Base-by-base conservation (phyloP, 2,797 vertebrate species). In the Melanotaenia trifasciata region DNA sequence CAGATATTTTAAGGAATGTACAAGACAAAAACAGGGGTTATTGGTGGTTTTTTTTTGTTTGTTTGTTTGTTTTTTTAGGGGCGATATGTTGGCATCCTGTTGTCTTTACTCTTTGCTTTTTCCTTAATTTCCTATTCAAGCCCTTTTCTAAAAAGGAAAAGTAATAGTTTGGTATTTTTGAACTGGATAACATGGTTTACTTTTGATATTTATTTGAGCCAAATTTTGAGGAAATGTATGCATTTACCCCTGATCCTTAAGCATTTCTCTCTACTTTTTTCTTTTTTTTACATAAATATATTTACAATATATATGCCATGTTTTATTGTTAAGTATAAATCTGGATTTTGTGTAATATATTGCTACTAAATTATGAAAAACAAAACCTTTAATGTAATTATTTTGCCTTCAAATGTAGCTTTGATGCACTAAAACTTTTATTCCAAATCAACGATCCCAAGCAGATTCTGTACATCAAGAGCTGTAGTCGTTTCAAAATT, bases 291-390 rank as follows among this genome's bases (percentile, higher is more conserved):
- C 75, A 75, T 75, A 78, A 71, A 82, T 79, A 80, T 76, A 81
- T 75, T 84, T 47, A 85, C 74, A 77, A 71, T 90, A 87, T 85
- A 90, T 88, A 79, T 75, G 66, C 79, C 64, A 70, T 87, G 89
- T 89, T 93, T 92, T 90, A 83, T 86, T 89, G 84, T 94, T 94
- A 83, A 92, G 89, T 93, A 94, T 94, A 92, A 92, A 91, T 94
- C 94, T 94, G 90, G 93, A 94, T 93, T 93, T 92, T 94, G 85
- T 95, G 94, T 95, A 95, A 95, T 95, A 96, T 96, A 95, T 95
- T 93, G 88, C 79, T 87, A 90, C 93, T 95, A 95, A 95, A 95
- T 95, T 95, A 95, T 95, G 69, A 94, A 90, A 93, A 83, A 84
- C 75, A 80, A 91, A 89, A 79, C 65, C 69, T 94, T 90, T 93